Base-by-base conservation (phyloP, 2,888 invertebrate species). In the Melieria picta region DNA sequence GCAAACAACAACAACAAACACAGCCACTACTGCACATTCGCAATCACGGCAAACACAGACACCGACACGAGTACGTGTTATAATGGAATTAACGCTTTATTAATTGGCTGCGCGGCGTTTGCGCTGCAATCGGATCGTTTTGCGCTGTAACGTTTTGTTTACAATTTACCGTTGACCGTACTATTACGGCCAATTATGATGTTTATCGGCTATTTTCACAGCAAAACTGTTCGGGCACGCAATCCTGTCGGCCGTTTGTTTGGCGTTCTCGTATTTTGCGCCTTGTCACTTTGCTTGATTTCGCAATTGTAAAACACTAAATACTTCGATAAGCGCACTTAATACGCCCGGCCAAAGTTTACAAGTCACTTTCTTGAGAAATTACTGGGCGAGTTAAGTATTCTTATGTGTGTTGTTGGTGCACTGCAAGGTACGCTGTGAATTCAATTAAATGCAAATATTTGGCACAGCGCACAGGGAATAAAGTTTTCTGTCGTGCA, bases 111-210 rank as follows among this genome's bases (percentile, higher is more conserved):
- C 30, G 30, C 30, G 2, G 30, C 56, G 16, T 47, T n/a, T 62
- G 16, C 30, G 30, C 30, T 30, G 30, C 56, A n/a, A n/a, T 55
- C 11, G 56, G 30, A 16, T 43, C 47, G 47, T 65, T 7, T 57
- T 48, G 65, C 75, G 67, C 69, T 71, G 72, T 69, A 72, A 73
- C 71, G 64, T 68, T 76, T 74, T 76, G 74, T 75, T 68, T 68
- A 65, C 67, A 30, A 69, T 72, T 61, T 65, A 61, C 52, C 30
- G 56, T 63, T 72, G 60, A 72, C 77, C 71, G 52, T 72, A 75
- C 74, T 73, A 77, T 81, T 80, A 83, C 77, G 77, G 76, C 77
- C 83, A 84, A 81, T 84, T 84, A 82, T 74, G 79, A 78, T 80
- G 74, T 75, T 78, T 79, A 80, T 80, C 80, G 78, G 62, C 75